Base-by-base conservation (phyloP, 92 coral and sea anemone species). In the Chrysogorgia sp. region DNA sequence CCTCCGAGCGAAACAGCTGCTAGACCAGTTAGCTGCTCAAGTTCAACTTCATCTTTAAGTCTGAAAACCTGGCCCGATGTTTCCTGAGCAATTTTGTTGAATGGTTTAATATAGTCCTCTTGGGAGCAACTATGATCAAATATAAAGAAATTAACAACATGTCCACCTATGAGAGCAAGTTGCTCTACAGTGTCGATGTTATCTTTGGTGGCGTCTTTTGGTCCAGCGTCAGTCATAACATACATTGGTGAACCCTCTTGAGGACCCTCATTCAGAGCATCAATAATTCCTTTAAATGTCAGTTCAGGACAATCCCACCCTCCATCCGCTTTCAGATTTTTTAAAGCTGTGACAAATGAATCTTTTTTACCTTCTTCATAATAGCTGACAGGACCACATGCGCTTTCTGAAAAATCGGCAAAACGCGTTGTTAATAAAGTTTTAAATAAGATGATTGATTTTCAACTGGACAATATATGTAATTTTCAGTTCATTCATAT, bases 1-100 rank as follows among this genome's bases (percentile, higher is more conserved):
- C 97, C 97, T 1, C 90, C 94, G 10, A 90, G 88, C 14, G 84
- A 90, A 4, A 88, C 84, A 34, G 88, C 92, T 13, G 92, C 87
- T 50, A 92, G 63, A 29, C 84, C 89, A 74, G 59, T 63, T 3
- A 92, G 91, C 59, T 83, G 58, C 56, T 78, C 60, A 28, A 92
- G 75, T 63, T 92, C 97, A n/a, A 66, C 53, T 7, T 49, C 43
- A 34, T 83, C 69, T 58, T 75, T 55, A 10, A 92, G 82, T 14
- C 37, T 37, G 22, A 89, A 68, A 29, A 88, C 83, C 56, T 92
- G 93, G 20, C 97, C 97, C 35, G 82, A 61, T 19, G 93, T 89
- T 13, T 80, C 80, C 19, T 85, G 88, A 7, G 97, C 97, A 9
- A 92, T 62, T 37, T 81, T 75, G 28, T 81, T 48, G 48, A 90